Percentiles rank a stretch among this genome's conserved stretches.
phyloP scores from a whole-genome alignment of 2,797 vertebrate species.

The Decapterus maruadsi region DNA sequence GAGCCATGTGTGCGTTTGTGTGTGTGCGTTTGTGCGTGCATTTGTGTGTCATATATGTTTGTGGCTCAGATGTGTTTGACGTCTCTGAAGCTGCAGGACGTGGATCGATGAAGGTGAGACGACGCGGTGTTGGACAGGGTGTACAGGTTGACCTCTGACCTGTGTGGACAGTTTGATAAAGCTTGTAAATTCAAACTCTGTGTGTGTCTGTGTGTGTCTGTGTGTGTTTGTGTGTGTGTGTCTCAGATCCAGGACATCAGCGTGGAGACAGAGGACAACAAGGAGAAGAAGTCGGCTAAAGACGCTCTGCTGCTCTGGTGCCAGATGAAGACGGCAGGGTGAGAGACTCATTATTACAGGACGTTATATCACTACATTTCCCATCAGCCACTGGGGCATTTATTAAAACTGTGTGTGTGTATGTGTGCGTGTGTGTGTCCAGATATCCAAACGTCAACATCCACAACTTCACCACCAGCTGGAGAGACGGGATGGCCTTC shows the following conservation, averaged over 20 bases:
- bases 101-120: conserved; percentile 57
- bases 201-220: too few relatives aligned
- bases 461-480: conserved; percentile 97
- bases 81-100: conserved; percentile 25
- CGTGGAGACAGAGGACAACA: conserved; percentile 98
- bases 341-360: conserved; percentile 57
- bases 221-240: background rate
- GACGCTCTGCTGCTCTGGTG: conserved; percentile 98
- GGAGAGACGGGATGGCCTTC: conserved; percentile 98
- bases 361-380: conserved; percentile 11
- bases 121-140: too few relatives aligned
- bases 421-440: background rate
- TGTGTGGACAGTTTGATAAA: too few relatives aligned
- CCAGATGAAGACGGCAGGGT: conserved; percentile 99
- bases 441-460: conserved; percentile 98
- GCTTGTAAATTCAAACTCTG: too few relatives aligned
- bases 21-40: conserved; percentile 17
- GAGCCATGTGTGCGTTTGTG: conserved; percentile 12
- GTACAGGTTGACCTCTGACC: too few relatives aligned
- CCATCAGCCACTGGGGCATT: conserved; percentile 10
- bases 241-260: conserved; percentile 98
- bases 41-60: background rate
- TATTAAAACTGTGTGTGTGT: background rate
- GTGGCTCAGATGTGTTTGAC: background rate
- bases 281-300: conserved; percentile 98